Percentiles rank a stretch among this genome's conserved stretches.
Conservation (phyloP, 2,113 vertebrate species). For the Prionailurus viverrinus region DNA sequence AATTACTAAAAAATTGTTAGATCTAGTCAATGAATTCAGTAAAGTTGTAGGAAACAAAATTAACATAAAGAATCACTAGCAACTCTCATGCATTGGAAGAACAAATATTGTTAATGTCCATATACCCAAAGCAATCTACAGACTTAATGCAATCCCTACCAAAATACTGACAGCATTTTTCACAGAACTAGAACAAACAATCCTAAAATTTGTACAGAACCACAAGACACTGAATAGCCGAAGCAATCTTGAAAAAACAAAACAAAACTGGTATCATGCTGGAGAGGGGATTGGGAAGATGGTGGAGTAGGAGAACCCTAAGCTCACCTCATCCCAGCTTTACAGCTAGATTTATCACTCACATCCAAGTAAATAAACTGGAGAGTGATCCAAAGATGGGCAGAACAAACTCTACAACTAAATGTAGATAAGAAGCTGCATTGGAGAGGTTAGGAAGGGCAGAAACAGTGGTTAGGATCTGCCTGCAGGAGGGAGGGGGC, state of each 20-base stretch:
- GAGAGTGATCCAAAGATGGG: not conserved
- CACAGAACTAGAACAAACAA: not conserved
- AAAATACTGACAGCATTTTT: not conserved
- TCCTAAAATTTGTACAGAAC: not conserved
- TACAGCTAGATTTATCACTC: not conserved
- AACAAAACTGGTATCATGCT: not conserved
- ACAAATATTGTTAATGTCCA: not conserved
- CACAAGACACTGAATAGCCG: not conserved
- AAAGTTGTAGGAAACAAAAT: not conserved
- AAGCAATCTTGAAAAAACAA: not conserved
- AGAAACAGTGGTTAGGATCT: not conserved
- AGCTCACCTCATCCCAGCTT: not conserved
- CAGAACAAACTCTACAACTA: not conserved
- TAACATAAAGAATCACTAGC: not conserved
- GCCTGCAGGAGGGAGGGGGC: not conserved
- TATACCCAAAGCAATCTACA: not conserved
- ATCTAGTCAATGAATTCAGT: not conserved
- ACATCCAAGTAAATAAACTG: not conserved
- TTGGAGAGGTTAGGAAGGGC: not conserved
- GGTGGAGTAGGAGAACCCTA: not conserved
- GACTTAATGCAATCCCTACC: not conserved
- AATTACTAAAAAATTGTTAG: not conserved
- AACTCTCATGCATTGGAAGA: not conserved
- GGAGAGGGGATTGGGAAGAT: not conserved
- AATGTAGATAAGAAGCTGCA: not conserved